These are phyloP conservation scores for Psammodynastes pulverulentus DNA, from an alignment of 2,113 vertebrate species.

Conservation along the genomic window DNA sequence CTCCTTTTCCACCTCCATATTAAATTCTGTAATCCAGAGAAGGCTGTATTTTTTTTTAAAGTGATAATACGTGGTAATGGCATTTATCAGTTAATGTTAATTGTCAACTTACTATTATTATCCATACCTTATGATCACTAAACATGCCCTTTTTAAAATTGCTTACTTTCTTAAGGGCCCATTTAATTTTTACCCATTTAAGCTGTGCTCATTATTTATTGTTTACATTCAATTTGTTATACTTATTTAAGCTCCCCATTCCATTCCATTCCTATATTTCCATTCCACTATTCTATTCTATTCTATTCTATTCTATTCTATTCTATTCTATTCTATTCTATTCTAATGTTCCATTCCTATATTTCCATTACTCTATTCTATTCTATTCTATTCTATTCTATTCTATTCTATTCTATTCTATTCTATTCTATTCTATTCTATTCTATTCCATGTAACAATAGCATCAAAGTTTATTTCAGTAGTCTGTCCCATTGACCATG, in stretches of 20 bases:
- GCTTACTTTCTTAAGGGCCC: neutral
- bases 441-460: too few species aligned
- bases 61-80: neutral
- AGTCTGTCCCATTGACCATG: neutral
- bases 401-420: too few species aligned
- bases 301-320: too few species aligned
- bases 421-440: too few species aligned
- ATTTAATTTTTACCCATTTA: neutral
- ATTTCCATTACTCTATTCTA: too few species aligned
- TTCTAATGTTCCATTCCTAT: too few species aligned
- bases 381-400: too few species aligned
- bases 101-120: neutral
- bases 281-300: too few species aligned
- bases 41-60: neutral
- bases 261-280: neutral
- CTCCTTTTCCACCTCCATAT: too few species aligned
- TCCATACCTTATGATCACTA: neutral
- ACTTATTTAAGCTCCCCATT: neutral
- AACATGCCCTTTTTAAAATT: neutral
- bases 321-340: too few species aligned
- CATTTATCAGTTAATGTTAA: neutral
- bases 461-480: neutral
- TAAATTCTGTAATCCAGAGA: neutral
- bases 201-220: neutral
- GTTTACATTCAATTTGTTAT: neutral